Base-by-base conservation (phyloP, 2,797 vertebrate genomes). In the Podarcis lilfordi region DNA sequence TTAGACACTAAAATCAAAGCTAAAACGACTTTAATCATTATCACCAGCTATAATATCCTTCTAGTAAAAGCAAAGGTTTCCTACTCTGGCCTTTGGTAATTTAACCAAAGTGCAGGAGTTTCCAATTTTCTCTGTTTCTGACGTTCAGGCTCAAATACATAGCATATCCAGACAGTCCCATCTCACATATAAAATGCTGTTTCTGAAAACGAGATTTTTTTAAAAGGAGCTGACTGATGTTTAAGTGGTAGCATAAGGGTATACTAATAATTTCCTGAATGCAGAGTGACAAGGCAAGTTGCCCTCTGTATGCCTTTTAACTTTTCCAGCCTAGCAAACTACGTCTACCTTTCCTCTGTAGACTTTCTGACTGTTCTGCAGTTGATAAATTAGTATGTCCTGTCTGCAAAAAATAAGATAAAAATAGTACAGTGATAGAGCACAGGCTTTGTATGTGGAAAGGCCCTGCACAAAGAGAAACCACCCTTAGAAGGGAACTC, bases 401-500 rank as follows among this genome's bases (percentile, higher is more conserved):
- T 29, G 29, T 43, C 10, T 8, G 7, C n/a, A 72, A 83, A 82
- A n/a, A 83, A 4, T 43, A 45, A 68, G 61, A 55, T 15, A 55
- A 15, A 55, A 55, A 55, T 82, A 68, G 25, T 29, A 27, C 75
- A 68, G n/a, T 72, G n/a, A 5, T 35, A 15, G 6, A 72, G 27
- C 37, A 68, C 8, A 43, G 19, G 21, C 17, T 7, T 68, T 68
- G 15, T 7, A 82, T 15, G 32, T 19, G 35, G 13, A 40, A 27
- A 25, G 21, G 15, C 45, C 29, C 45, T 9, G 10, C 13, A 29
- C 32, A 82, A 55, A 74, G 40, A 68, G 25, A 68, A 40, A 40
- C 11, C 43, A 17, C 59, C 78, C 55, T 80, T 74, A 74, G 69
- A 37, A 81, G 10, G 8, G 76, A 90, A 81, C 89, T 71, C 64